Conservation (phyloP, 2,113 vertebrate species). For the Leiothrix lutea region DNA sequence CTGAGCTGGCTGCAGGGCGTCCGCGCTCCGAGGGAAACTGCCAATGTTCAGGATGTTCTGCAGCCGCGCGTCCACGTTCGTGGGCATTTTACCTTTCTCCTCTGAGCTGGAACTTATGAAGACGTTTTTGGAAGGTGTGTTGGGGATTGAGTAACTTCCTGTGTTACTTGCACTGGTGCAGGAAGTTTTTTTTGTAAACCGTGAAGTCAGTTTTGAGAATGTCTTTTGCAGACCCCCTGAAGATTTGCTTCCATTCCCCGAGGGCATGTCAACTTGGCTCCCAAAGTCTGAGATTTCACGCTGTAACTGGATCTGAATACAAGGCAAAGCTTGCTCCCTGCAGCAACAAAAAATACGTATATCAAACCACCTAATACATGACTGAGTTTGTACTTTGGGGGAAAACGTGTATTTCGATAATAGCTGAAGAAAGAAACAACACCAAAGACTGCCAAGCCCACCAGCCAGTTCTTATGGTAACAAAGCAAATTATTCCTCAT, state of each 20-base stretch:
- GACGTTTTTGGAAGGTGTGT: constrained; percentile 87
- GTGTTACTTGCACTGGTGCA: constrained; percentile 79
- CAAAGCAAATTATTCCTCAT: not conserved
- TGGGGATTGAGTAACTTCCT: constrained; percentile 90
- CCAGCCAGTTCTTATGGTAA: not conserved
- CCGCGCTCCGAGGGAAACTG: constrained; percentile 76
- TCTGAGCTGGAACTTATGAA: constrained; percentile 79
- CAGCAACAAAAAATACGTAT: not conserved
- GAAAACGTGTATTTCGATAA: not conserved
- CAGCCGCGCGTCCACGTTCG: constrained; percentile 76
- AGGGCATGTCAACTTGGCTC: constrained; percentile 81
- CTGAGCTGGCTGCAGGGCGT: constrained; percentile 72
- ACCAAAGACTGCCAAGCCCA: not conserved
- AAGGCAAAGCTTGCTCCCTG: constrained; percentile 94
- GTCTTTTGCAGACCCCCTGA: constrained; percentile 94
- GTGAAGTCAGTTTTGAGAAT: constrained; percentile 95
- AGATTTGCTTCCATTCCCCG: constrained; percentile 86
- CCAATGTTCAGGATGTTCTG: constrained; percentile 87
- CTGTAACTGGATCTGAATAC: constrained; percentile 96
- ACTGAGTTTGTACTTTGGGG: not conserved
- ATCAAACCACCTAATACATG: not conserved
- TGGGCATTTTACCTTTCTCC: constrained; percentile 84
- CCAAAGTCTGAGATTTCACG: constrained; percentile 87
- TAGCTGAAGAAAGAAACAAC: not conserved
- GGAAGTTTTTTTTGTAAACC: constrained; percentile 94